Percentiles rank a stretch among this genome's conserved stretches.
Conservation (phyloP, 1,140 invertebrate genomes). For the Caenorhabditis latens region DNA sequence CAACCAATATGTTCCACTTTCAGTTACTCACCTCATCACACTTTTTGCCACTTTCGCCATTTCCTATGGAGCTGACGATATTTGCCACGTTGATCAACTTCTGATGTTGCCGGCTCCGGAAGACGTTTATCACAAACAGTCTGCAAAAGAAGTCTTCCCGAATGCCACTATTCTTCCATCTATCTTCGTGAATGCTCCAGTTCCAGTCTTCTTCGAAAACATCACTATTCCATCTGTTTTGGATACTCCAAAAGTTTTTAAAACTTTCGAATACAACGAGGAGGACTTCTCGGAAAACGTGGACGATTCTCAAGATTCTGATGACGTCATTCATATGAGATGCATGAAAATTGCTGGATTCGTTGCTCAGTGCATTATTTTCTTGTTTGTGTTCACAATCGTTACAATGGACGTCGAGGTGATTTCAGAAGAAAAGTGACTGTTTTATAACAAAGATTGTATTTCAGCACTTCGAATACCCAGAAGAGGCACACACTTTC, state of each 20-base stretch:
- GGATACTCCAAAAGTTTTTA: background rate
- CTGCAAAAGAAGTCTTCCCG: no score
- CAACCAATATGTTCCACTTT: background rate
- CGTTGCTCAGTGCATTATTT: constrained; percentile 22
- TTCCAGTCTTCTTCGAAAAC: background rate
- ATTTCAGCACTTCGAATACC: background rate
- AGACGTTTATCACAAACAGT: constrained; percentile 6
- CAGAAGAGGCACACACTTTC: no score
- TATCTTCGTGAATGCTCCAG: background rate
- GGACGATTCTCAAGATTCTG: background rate
- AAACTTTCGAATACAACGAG: background rate
- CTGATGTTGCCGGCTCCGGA: constrained; percentile 39
- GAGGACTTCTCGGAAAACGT: background rate
- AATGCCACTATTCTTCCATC: background rate
- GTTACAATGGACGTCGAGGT: background rate
- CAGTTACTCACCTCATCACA: background rate
- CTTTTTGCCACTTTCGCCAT: background rate
- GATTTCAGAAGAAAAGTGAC: no score
- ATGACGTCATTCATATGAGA: background rate
- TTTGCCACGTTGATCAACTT: background rate
- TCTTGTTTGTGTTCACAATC: constrained; percentile 11
- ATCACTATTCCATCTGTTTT: background rate
- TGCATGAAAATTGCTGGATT: constrained; percentile 11
- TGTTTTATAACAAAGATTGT: no score
- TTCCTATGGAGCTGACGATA: background rate